A percentile compares a stretch with the other conserved stretches of the same genome.
Evolutionary conservation across 2,888 invertebrate genomes (phyloP).

Genomic region (Xestoiulus laeticollis): DNA sequence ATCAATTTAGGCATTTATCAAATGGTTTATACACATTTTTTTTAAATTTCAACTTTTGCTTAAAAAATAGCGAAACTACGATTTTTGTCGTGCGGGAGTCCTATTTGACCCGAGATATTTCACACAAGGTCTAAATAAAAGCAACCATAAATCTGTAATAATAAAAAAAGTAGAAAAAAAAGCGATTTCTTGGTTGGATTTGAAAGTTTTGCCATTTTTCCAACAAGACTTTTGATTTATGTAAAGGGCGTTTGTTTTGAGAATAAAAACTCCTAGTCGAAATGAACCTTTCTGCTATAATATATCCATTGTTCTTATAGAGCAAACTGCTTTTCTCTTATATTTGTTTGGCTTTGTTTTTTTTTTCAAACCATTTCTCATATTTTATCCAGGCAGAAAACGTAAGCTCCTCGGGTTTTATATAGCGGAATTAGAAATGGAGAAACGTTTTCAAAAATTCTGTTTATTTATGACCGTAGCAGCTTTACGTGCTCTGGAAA

Average conservation of each 20-base stretch:
- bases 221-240: not conserved
- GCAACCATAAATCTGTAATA: not conserved
- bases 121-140: not conserved
- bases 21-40: too few species aligned
- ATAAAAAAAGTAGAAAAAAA: too few species aligned
- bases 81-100: too few species aligned
- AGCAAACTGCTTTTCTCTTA: not conserved
- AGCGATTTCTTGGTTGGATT: not conserved
- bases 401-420: not conserved
- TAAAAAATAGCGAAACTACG: too few species aligned
- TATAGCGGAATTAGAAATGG: slow-evolving; percentile 3
- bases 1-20: too few species aligned
- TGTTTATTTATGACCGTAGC: not conserved
- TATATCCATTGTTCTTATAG: slow-evolving; percentile 4
- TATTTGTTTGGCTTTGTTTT: not conserved
- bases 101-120: not conserved
- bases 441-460: slow-evolving; percentile 39
- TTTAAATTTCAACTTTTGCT: too few species aligned
- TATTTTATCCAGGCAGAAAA: not conserved
- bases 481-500: not conserved
- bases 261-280: not conserved
- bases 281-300: not conserved
- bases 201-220: slow-evolving; percentile 36
- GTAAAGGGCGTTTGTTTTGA: not conserved
- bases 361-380: slow-evolving; percentile 7